Percentiles rank a stretch among this genome's conserved stretches.
Conservation (phyloP, 2,113 vertebrate species). For the Sterna hirundo region DNA sequence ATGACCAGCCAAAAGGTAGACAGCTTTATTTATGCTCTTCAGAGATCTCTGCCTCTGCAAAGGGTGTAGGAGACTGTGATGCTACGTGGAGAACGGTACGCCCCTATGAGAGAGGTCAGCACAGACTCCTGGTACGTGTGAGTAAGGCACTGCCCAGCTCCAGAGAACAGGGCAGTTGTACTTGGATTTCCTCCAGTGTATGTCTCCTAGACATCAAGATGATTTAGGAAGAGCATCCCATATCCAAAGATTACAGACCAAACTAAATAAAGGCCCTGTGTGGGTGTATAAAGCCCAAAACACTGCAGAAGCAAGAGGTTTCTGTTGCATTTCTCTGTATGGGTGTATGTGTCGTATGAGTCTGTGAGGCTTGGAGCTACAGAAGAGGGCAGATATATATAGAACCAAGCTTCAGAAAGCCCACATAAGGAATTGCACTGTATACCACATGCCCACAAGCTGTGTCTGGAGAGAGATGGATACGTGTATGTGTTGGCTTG, state of each 20-base stretch:
- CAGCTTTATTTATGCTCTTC: neutral
- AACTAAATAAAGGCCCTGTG: slow-evolving; percentile 22
- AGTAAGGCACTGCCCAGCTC: neutral
- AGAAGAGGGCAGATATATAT: neutral
- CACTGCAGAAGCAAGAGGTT: neutral
- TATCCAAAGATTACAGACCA: neutral
- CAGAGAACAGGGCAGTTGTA: neutral
- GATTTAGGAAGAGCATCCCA: slow-evolving; percentile 1
- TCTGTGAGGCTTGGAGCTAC: neutral
- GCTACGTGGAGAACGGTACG: neutral
- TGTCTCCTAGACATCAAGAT: neutral
- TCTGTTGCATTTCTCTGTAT: neutral
- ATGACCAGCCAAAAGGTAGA: neutral
- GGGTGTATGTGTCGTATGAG: neutral
- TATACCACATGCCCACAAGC: neutral
- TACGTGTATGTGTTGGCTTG: neutral
- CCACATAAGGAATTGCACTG: neutral
- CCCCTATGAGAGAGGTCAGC: neutral
- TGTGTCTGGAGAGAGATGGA: neutral
- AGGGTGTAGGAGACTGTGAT: neutral
- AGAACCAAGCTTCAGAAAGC: neutral
- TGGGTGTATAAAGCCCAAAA: neutral
- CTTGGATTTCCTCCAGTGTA: neutral
- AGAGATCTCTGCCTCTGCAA: neutral
- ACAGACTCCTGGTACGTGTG: neutral